phyloP scores from a whole-genome alignment of 2,797 vertebrate genomes.

The Ataeniobius toweri region DNA sequence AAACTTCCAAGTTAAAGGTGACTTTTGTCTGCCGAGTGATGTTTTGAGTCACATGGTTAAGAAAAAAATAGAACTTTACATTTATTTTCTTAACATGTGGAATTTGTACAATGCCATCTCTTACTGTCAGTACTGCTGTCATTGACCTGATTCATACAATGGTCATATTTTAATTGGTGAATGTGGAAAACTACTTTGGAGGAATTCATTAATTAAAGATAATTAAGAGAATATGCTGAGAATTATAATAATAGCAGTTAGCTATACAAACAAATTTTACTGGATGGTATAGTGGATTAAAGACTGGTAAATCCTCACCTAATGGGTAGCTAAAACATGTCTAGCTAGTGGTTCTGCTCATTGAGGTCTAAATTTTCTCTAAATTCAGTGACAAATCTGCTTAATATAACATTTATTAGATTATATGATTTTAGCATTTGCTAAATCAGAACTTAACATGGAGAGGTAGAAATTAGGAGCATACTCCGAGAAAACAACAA shows the following conservation, averaged over 20 bases:
- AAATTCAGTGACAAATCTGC: too few relatives aligned
- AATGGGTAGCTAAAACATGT: too few relatives aligned
- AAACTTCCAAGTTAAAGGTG: constrained; percentile 65
- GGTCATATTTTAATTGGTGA: constrained; percentile 37
- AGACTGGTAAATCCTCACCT: too few relatives aligned
- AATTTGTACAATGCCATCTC: constrained; percentile 45
- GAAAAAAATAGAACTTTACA: constrained; percentile 39
- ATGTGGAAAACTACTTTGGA: constrained; percentile 23
- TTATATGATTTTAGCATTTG: too few relatives aligned
- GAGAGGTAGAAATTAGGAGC: too few relatives aligned
- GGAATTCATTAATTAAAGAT: background rate
- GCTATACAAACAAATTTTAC: background rate
- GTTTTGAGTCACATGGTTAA: constrained; percentile 50
- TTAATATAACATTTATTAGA: too few relatives aligned
- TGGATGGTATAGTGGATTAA: too few relatives aligned
- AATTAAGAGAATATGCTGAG: background rate
- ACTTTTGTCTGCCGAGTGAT: constrained; percentile 55
- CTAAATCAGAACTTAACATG: too few relatives aligned
- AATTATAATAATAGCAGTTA: background rate
- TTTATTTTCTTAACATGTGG: constrained; percentile 69
- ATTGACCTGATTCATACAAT: constrained; percentile 49
- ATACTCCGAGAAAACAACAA: too few relatives aligned
- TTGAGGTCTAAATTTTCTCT: too few relatives aligned
- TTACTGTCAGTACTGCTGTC: constrained; percentile 36
- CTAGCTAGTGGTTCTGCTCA: too few relatives aligned